Conservation (phyloP, 2,888 invertebrate genomes). For the Hipparchia semele region DNA sequence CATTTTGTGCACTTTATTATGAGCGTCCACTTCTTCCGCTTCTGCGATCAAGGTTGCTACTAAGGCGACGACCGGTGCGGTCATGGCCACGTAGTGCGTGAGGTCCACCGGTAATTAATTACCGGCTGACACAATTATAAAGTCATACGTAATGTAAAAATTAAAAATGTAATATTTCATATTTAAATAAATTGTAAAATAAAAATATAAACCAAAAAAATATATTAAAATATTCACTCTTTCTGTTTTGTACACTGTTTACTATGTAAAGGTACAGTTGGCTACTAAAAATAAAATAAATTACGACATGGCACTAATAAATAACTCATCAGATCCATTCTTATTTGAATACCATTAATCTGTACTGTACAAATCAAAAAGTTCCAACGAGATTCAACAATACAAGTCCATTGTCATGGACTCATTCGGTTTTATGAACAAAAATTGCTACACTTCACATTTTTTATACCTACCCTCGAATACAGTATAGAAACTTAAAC, state of each 20-base stretch:
- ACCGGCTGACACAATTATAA: neutral
- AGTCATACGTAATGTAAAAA: neutral
- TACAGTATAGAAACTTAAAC: too few species aligned
- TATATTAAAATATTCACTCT: neutral
- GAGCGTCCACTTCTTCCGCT: too few species aligned
- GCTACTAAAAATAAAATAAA: conserved; percentile 8
- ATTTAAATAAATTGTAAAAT: neutral
- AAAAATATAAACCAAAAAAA: neutral
- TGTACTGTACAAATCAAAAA: conserved; percentile 12
- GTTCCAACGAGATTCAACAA: conserved; percentile 22
- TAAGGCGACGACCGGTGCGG: too few species aligned
- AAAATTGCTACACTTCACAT: neutral
- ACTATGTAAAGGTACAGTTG: neutral
- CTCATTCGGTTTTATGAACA: conserved; percentile 1
- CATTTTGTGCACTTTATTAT: too few species aligned
- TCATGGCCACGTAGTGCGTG: too few species aligned
- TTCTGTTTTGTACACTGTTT: neutral
- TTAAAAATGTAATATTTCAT: neutral
- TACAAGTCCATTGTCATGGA: neutral
- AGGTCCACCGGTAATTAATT: too few species aligned
- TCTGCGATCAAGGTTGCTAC: too few species aligned
- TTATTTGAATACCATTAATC: conserved; percentile 11
- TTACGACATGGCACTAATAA: conserved; percentile 9
- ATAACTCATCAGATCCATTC: neutral
- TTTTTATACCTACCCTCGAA: too few species aligned